These are phyloP conservation scores for Pectinophora gossypiella DNA, from an alignment of 1,140 invertebrate genomes.

Conservation along the genomic window DNA sequence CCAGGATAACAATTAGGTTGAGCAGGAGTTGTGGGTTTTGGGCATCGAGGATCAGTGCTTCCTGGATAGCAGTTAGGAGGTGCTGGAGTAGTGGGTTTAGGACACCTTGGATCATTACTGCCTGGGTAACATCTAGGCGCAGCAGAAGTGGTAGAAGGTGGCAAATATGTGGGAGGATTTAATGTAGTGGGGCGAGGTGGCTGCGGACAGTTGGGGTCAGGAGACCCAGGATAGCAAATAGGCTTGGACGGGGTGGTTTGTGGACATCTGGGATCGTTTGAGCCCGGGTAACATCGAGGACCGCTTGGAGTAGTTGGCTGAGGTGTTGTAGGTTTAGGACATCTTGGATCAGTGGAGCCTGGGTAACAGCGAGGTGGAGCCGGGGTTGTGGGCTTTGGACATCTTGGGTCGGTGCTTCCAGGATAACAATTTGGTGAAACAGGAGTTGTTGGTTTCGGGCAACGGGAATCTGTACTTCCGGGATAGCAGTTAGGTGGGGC, in stretches of 20 bases:
- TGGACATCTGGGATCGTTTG: constrained; percentile 48
- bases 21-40: constrained; percentile 33
- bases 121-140: constrained; percentile 25
- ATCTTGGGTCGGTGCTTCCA: constrained; percentile 27
- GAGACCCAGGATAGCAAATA: constrained; percentile 58
- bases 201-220: constrained; percentile 59
- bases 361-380: constrained; percentile 52
- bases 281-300: constrained; percentile 35
- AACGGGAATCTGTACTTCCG: constrained; percentile 22
- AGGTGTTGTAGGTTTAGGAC: constrained; percentile 42
- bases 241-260: constrained; percentile 19
- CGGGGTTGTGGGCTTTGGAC: constrained; percentile 27
- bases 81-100: constrained; percentile 25
- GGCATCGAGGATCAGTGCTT: constrained; percentile 57
- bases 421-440: constrained; percentile 32
- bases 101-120: constrained; percentile 61
- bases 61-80: constrained; percentile 29
- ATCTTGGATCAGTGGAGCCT: constrained; percentile 62
- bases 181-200: constrained; percentile 21
- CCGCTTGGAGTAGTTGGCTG: constrained; percentile 20
- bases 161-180: constrained; percentile 22
- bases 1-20: constrained; percentile 63
- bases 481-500: constrained; percentile 17
- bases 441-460: constrained; percentile 16
- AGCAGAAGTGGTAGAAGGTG: constrained; percentile 26